Conservation (phyloP, 2,888 invertebrate species). For the Pterobdella sp. region DNA sequence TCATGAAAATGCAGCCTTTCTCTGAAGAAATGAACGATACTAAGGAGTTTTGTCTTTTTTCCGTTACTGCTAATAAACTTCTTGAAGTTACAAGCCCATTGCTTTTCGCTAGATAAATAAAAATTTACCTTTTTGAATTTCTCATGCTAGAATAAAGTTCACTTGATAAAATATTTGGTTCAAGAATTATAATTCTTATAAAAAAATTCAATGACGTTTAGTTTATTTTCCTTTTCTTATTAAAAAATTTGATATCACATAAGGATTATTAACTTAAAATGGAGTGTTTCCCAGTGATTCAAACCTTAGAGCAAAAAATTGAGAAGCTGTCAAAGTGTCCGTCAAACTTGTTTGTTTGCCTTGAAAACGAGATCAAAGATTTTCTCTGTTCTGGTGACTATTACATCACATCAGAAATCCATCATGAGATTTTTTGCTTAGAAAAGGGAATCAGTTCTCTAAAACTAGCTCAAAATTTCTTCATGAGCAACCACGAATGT, state of each 20-base stretch:
- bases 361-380: conserved; percentile 8
- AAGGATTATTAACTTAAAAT: too few species aligned
- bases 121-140: too few species aligned
- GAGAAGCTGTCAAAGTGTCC: conserved; percentile 5
- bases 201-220: too few species aligned
- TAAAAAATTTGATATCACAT: too few species aligned
- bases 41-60: not conserved
- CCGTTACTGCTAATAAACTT: not conserved
- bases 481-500: not conserved
- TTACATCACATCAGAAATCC: conserved; percentile 47
- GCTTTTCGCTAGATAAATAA: not conserved
- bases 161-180: too few species aligned
- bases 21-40: not conserved
- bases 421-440: conserved; percentile 43
- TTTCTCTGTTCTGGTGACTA: conserved; percentile 6
- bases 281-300: not conserved
- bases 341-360: not conserved
- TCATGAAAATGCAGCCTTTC: not conserved
- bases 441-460: conserved; percentile 46
- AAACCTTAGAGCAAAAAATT: not conserved
- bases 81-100: not conserved
- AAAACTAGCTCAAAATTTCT: conserved; percentile 39
- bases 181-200: too few species aligned
- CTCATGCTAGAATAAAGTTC: too few species aligned
- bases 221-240: too few species aligned